These are phyloP conservation scores for Epinephelus cyanopodus DNA, from an alignment of 2,113 vertebrate genomes.

Conservation along the genomic window DNA sequence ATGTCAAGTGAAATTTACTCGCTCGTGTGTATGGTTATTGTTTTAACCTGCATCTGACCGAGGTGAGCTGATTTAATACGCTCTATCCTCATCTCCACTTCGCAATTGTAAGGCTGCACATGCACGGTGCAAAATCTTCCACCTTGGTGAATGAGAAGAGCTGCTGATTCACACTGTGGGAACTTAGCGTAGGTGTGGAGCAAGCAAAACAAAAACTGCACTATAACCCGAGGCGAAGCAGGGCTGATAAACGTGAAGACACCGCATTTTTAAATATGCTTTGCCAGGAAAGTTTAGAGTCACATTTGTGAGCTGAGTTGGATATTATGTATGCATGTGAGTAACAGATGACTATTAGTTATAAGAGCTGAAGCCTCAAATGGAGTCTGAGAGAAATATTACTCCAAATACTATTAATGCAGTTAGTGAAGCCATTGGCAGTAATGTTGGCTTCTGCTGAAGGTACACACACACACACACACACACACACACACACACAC, in stretches of 20 bases:
- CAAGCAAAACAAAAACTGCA: neutral
- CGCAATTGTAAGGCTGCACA: neutral
- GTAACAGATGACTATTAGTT: constrained; percentile 7
- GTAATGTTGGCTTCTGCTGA: constrained; percentile 1
- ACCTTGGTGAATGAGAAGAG: neutral
- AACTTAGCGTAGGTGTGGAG: neutral
- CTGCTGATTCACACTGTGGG: neutral
- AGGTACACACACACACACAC: neutral
- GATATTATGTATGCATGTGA: neutral
- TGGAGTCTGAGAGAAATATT: constrained; percentile 28
- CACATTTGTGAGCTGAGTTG: neutral
- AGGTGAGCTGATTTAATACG: constrained; percentile 13
- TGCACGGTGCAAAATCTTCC: neutral
- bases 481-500: neutral
- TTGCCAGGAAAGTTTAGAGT: neutral
- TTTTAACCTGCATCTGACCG: constrained; percentile 29
- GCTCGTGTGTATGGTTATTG: constrained; percentile 2
- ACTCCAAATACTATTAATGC: neutral
- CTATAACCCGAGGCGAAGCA: neutral
- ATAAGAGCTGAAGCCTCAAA: constrained; percentile 15
- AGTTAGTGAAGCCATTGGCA: neutral
- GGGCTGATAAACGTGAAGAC: neutral
- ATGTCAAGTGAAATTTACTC: constrained; percentile 31
- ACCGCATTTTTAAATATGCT: neutral
- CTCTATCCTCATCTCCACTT: constrained; percentile 1